phyloP scores from a whole-genome alignment of 2,113 vertebrate genomes.

The Neogale vison region DNA sequence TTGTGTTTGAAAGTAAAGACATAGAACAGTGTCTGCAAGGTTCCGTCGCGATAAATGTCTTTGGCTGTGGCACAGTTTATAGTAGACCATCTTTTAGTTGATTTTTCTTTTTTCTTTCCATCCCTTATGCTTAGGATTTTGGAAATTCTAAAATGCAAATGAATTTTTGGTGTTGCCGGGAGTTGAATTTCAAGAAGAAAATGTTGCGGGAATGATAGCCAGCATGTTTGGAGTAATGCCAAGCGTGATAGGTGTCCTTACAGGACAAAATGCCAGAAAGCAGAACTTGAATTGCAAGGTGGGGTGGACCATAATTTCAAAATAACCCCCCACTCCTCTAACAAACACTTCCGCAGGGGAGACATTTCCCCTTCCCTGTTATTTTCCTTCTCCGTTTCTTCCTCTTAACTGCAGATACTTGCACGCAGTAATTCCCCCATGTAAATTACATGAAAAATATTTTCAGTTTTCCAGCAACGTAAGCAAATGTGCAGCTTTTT shows the following conservation, averaged over 20 bases:
- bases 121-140: not conserved
- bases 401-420: not conserved
- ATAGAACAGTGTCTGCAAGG: not conserved
- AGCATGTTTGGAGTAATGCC: not conserved
- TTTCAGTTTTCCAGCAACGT: not conserved
- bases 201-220: not conserved
- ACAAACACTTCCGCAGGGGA: not conserved
- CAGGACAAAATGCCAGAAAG: not conserved
- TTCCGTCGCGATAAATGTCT: not conserved
- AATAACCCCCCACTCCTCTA: not conserved
- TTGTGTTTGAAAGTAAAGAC: not conserved
- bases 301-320: not conserved
- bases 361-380: not conserved
- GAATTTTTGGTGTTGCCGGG: not conserved
- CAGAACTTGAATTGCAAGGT: not conserved
- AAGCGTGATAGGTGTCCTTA: not conserved
- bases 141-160: slow-evolving; percentile 39
- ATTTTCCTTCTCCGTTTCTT: not conserved
- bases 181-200: not conserved
- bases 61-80: not conserved
- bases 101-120: not conserved
- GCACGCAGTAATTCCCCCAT: not conserved
- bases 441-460: slow-evolving; percentile 52
- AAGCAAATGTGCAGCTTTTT: not conserved
- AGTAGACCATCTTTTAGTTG: not conserved